Percentiles rank a stretch among this genome's conserved stretches.
Evolutionary conservation across 2,797 vertebrate genomes (phyloP).

Genomic region (Perodicticus potto): DNA sequence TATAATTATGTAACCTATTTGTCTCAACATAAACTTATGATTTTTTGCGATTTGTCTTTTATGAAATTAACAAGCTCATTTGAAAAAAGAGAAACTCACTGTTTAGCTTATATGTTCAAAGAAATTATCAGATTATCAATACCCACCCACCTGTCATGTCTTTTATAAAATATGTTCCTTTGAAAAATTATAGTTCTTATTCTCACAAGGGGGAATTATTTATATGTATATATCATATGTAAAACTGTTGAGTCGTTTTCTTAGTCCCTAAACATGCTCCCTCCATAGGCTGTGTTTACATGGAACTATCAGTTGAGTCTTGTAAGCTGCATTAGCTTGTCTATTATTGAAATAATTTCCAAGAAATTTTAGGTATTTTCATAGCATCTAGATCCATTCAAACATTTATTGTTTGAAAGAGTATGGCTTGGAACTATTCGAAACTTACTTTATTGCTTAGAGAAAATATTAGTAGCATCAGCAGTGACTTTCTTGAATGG

Average conservation of each 20-base stretch:
- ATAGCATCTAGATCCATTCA: slow-evolving; percentile 58
- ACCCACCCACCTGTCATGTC: not conserved
- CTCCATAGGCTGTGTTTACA: slow-evolving; percentile 66
- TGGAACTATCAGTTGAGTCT: slow-evolving; percentile 67
- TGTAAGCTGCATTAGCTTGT: slow-evolving; percentile 78
- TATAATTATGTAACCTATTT: slow-evolving; percentile 67
- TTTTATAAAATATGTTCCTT: slow-evolving; percentile 54
- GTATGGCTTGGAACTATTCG: slow-evolving; percentile 65
- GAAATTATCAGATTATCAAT: slow-evolving; percentile 28
- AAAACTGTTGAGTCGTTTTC: slow-evolving; percentile 17
- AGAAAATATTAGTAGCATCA: slow-evolving; percentile 30
- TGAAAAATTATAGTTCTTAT: slow-evolving; percentile 51
- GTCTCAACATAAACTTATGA: slow-evolving; percentile 53
- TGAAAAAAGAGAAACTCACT: slow-evolving; percentile 49
- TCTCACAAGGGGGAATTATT: slow-evolving; percentile 28
- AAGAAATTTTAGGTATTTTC: slow-evolving; percentile 67
- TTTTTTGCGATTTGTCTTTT: slow-evolving; percentile 59
- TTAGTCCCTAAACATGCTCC: slow-evolving; percentile 29
- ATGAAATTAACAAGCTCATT: slow-evolving; percentile 59
- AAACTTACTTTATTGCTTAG: slow-evolving; percentile 68
- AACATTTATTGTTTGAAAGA: slow-evolving; percentile 65
- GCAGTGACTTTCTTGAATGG: slow-evolving; percentile 61
- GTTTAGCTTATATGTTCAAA: slow-evolving; percentile 51
- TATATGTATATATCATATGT: not conserved
- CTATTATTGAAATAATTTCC: slow-evolving; percentile 61